Base-by-base conservation (phyloP, 1,140 invertebrate species). In the Armadillidium nasatum region DNA sequence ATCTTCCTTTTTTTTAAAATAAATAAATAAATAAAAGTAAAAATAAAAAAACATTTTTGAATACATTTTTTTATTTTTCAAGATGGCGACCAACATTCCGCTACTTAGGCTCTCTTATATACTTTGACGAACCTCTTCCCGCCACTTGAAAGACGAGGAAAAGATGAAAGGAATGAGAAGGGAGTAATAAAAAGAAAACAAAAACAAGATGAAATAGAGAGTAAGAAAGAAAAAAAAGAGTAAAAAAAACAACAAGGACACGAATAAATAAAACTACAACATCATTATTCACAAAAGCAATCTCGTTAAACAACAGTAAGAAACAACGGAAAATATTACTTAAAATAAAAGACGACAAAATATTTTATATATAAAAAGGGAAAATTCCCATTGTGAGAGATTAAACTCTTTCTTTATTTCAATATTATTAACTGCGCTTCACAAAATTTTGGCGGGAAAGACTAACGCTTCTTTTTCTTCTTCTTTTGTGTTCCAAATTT, bases 41-140 rank as follows among this genome's bases (percentile, higher is more conserved):
- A 60, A 60, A 60, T 33, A 33, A 33, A 33, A 33, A 6, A 1
- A 33, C 2, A 33, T 33, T 33, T 33, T 33, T 33, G 33, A 33
- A 3, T 33, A 33, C 33, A 33, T 60, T 7, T 60, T 60, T 60
- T 15, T 15, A 3, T 19, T 60, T 60, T 60, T 60, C 50, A 60
- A 60, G 50, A 60, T 60, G 50, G 50, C 50, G 50, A 19, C 50
- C 50, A 19, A 60, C 50, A 60, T 60, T 60, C 50, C 50, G 7
- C 50, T 60, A 60, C 50, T 60, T 60, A 60, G 11, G 50, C 50
- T 19, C 50, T 60, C 50, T 60, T 60, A 19, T 60, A 60, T 60
- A 60, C 50, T 60, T 19, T 60, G 50, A 19, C 50, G 50, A 60
- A 19, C 7, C 50, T 60, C 50, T 60, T 60, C 50, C 11, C 19